Conservation (phyloP, 2,888 invertebrate genomes). For the Apodemia duryi region DNA sequence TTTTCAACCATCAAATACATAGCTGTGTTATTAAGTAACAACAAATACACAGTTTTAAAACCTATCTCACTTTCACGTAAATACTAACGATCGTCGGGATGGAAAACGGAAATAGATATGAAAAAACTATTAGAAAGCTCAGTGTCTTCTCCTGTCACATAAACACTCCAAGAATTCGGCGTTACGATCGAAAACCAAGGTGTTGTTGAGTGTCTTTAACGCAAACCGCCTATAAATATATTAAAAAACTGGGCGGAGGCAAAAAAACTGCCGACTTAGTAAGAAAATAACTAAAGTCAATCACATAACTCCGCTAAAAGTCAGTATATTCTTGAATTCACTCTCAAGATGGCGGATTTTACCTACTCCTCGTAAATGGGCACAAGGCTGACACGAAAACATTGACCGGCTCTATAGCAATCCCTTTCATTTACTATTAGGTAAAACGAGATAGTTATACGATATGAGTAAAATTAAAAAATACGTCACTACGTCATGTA, state of each 20-base stretch:
- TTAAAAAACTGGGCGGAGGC: conserved; percentile 47
- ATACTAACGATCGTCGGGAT: conserved; percentile 72
- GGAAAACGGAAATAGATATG: conserved; percentile 77
- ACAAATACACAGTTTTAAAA: conserved; percentile 49
- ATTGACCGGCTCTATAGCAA: conserved; percentile 74
- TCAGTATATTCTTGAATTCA: conserved; percentile 81
- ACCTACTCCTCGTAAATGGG: conserved; percentile 79
- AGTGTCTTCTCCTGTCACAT: conserved; percentile 77
- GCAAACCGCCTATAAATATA: conserved; percentile 46
- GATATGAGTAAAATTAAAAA: conserved; percentile 58
- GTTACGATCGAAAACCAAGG: conserved; percentile 54
- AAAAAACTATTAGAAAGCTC: conserved; percentile 79
- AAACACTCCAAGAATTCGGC: conserved; percentile 74
- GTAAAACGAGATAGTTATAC: conserved; percentile 64
- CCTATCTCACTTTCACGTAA: conserved; percentile 72
- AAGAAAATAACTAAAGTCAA: conserved; percentile 67
- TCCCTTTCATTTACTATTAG: conserved; percentile 61
- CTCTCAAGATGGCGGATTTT: conserved; percentile 83
- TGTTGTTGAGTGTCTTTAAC: conserved; percentile 49
- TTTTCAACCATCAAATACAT: conserved; percentile 70
- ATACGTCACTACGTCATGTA: conserved; percentile 59
- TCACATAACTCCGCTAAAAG: conserved; percentile 70
- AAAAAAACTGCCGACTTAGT: conserved; percentile 66
- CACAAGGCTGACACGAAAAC: conserved; percentile 80
- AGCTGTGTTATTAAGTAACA: conserved; percentile 47